phyloP scores from a whole-genome alignment of 64 coral and sea anemone species.

The Cladopsammia gracilis region DNA sequence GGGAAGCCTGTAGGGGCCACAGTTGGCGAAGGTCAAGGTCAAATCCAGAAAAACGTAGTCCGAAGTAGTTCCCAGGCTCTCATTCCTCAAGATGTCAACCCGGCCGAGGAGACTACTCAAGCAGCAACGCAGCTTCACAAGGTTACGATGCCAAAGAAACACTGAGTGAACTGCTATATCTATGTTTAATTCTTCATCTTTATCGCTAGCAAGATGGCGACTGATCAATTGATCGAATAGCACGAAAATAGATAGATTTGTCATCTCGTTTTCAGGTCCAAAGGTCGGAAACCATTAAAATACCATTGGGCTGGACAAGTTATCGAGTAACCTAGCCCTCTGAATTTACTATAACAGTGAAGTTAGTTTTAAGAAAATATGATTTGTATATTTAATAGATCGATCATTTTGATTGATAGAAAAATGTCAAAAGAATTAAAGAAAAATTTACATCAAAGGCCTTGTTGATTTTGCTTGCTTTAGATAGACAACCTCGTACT shows the following conservation, averaged over 20 bases:
- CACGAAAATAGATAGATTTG: background rate
- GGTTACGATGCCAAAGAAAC: background rate
- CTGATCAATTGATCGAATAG: background rate
- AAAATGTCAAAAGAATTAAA: background rate
- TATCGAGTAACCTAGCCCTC: too few species aligned
- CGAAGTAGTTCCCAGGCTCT: background rate
- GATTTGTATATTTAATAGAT: conserved; percentile 3
- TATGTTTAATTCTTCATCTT: background rate
- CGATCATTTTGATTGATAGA: conserved; percentile 5
- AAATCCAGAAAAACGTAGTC: conserved; percentile 24
- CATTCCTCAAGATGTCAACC: conserved; percentile 26
- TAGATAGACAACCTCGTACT: too few species aligned
- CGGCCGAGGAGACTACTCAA: background rate
- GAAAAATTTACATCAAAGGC: background rate
- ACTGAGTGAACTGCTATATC: background rate
- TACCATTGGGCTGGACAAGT: too few species aligned
- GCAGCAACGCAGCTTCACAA: background rate
- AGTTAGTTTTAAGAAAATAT: background rate
- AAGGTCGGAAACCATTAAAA: too few species aligned
- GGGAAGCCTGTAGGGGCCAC: background rate
- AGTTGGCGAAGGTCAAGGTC: conserved; percentile 5
- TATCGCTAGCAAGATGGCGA: background rate
- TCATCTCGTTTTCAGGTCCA: too few species aligned
- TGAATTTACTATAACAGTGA: background rate
- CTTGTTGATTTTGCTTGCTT: background rate